A percentile compares a stretch with the other conserved stretches of the same genome.
phyloP scores from a whole-genome alignment of 1,140 invertebrate genomes.

The Chrysomallon squamiferum region DNA sequence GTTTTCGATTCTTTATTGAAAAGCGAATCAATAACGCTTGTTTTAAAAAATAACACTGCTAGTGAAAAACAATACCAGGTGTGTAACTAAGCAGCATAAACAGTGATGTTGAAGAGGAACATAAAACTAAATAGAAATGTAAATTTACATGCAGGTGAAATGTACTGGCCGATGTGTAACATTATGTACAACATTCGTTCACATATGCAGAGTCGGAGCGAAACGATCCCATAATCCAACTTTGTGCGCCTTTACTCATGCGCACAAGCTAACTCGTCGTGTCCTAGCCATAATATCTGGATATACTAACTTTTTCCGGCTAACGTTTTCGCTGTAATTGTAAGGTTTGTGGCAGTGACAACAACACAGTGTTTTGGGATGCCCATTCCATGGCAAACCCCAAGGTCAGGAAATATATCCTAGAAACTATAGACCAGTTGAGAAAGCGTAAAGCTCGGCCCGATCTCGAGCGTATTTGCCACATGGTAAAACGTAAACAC shows the following conservation, averaged over 20 bases:
- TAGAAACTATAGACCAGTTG: conserved; percentile 85
- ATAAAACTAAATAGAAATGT: no score
- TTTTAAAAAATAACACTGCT: no score
- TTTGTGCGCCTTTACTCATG: conserved; percentile 33
- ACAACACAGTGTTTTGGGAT: not conserved
- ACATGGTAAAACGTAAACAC: conserved; percentile 77
- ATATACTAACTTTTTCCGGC: not conserved
- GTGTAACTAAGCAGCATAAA: no score
- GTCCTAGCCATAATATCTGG: not conserved
- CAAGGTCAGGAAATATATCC: conserved; percentile 74
- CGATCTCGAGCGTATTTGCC: conserved; percentile 81
- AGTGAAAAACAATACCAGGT: no score
- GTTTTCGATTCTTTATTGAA: no score
- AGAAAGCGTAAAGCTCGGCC: conserved; percentile 81
- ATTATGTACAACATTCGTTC: no score
- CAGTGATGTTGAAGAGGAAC: no score
- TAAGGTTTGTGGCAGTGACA: not conserved
- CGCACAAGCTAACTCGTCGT: conserved; percentile 15
- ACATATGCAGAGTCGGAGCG: not conserved
- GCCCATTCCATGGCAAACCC: conserved; percentile 3
- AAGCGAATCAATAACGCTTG: no score
- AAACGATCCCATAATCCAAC: conserved; percentile 31
- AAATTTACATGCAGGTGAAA: not conserved
- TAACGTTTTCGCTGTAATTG: not conserved
- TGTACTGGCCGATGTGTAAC: not conserved